These are phyloP conservation scores for Orthosia gracilis DNA, from an alignment of 2,888 invertebrate species.

Conservation along the genomic window DNA sequence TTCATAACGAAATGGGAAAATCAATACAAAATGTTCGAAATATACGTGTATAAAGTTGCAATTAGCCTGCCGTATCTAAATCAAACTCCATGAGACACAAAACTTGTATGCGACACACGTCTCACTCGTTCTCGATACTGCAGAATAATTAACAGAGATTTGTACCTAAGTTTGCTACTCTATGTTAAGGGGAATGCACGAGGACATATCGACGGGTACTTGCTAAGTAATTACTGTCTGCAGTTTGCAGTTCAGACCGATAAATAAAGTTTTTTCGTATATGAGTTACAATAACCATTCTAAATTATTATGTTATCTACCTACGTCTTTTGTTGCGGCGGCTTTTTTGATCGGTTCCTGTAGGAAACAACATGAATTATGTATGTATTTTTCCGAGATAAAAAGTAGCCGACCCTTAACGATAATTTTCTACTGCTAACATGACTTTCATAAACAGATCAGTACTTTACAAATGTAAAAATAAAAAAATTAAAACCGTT, in stretches of 20 bases:
- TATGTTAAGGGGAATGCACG: neutral
- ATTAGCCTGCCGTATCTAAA: constrained; percentile 11
- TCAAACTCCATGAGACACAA: constrained; percentile 11
- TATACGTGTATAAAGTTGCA: neutral
- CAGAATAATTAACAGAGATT: constrained; percentile 57
- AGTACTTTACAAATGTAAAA: too few species aligned
- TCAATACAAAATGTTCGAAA: neutral
- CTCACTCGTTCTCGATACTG: constrained; percentile 42
- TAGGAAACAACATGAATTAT: too few species aligned
- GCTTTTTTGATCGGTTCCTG: too few species aligned
- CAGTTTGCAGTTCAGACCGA: neutral
- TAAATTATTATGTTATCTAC: too few species aligned
- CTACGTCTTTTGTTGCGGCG: too few species aligned
- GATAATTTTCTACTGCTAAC: too few species aligned
- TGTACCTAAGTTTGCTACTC: constrained; percentile 31
- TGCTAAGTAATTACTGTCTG: constrained; percentile 27
- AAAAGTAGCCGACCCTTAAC: too few species aligned
- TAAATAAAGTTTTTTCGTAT: neutral
- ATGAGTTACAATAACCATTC: too few species aligned
- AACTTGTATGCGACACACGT: constrained; percentile 45
- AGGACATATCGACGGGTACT: constrained; percentile 8
- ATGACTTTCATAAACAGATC: too few species aligned
- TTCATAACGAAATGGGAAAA: neutral
- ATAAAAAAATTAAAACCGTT: too few species aligned
- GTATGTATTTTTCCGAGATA: too few species aligned